phyloP scores from a whole-genome alignment of 23 tunicate genomes.

The Aplidium turbinatum region DNA sequence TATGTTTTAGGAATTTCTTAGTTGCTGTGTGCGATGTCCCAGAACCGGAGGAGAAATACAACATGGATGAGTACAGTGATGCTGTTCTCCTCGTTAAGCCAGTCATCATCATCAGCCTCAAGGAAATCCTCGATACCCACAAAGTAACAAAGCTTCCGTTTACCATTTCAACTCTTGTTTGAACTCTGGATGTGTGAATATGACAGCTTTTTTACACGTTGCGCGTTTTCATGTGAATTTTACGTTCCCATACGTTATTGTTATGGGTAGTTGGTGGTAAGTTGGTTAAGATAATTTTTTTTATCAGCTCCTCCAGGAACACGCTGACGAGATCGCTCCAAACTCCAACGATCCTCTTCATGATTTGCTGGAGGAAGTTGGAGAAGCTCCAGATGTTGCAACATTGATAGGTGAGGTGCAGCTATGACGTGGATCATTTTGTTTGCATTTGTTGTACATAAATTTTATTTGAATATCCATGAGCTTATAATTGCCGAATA shows the following conservation, averaged over 20 bases:
- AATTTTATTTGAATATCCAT: too few species aligned
- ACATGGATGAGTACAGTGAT: conserved; percentile 98
- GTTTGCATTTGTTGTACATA: background rate
- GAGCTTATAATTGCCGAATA: too few species aligned
- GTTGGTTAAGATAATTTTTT: too few species aligned
- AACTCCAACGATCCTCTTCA: conserved; percentile 86
- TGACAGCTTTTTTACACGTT: too few species aligned
- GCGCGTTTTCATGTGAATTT: too few species aligned
- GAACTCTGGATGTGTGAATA: too few species aligned
- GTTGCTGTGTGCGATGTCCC: conserved; percentile 89
- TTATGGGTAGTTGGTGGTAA: too few species aligned
- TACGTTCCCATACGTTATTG: too few species aligned
- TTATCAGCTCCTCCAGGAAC: conserved; percentile 86
- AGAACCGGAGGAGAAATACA: conserved; percentile 96
- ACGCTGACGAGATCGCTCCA: conserved; percentile 94
- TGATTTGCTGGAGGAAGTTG: conserved; percentile 88
- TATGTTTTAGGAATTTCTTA: conserved; percentile 61
- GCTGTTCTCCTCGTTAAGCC: conserved; percentile 92
- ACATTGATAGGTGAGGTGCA: conserved; percentile 57
- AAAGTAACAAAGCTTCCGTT: conserved; percentile 36
- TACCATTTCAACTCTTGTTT: background rate
- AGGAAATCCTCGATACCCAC: conserved; percentile 94
- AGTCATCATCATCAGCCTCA: conserved; percentile 78
- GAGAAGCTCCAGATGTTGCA: conserved; percentile 84
- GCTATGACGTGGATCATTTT: background rate